These are phyloP conservation scores for Scytalopus superciliaris DNA, from an alignment of 2,113 vertebrate species.

Conservation along the genomic window DNA sequence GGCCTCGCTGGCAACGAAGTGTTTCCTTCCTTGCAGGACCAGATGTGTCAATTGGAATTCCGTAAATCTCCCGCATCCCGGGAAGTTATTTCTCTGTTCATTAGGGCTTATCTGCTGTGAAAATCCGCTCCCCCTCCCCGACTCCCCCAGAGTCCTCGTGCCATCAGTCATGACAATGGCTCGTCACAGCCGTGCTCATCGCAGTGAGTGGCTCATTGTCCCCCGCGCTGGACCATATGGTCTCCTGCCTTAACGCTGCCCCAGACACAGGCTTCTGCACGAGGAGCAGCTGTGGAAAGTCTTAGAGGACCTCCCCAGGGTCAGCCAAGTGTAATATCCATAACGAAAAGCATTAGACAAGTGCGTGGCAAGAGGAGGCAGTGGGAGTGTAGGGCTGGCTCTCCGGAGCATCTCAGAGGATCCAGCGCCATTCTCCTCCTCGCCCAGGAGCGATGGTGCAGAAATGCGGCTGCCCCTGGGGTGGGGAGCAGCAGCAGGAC, in stretches of 20 bases:
- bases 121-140: not conserved
- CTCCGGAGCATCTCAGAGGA: rapidly evolving
- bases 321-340: not conserved
- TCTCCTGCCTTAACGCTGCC: not conserved
- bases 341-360: not conserved
- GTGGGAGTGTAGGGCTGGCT: not conserved
- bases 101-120: not conserved
- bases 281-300: conserved; percentile 10
- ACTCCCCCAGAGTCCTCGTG: not conserved
- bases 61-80: not conserved
- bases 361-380: not conserved
- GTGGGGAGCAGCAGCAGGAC: not conserved
- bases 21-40: not conserved
- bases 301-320: not conserved
- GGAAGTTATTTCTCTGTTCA: not conserved
- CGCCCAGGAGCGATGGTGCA: not conserved
- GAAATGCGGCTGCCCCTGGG: not conserved
- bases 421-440: not conserved
- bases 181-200: not conserved
- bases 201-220: not conserved
- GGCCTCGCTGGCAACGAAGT: not conserved
- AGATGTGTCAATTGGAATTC: not conserved
- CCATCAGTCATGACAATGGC: not conserved
- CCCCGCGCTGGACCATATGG: not conserved
- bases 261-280: not conserved